These are phyloP conservation scores for Caenorhabditis tropicalis DNA, from an alignment of 1,140 invertebrate species.

Conservation along the genomic window DNA sequence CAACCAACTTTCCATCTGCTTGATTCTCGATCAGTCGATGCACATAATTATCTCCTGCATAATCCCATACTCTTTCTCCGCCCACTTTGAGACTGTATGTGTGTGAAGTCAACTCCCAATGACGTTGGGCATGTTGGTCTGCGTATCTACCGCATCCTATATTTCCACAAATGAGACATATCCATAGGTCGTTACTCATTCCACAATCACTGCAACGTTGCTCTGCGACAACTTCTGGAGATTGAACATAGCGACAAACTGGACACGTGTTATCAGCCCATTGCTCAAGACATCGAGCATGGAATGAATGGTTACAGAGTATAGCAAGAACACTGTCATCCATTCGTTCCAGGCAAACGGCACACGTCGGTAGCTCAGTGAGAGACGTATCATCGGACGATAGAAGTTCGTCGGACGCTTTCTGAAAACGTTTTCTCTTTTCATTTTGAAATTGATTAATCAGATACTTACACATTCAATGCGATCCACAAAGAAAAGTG, in stretches of 20 bases:
- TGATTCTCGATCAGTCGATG: slow-evolving; percentile 66
- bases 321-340: slow-evolving; percentile 96
- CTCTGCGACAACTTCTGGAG: slow-evolving; percentile 85
- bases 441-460: not conserved
- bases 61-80: slow-evolving; percentile 97
- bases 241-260: slow-evolving; percentile 79
- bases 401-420: slow-evolving; percentile 41
- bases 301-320: slow-evolving; percentile 97
- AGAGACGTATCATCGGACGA: slow-evolving; percentile 77
- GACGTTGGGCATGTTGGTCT: slow-evolving; percentile 80
- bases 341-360: slow-evolving; percentile 90
- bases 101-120: slow-evolving; percentile 92
- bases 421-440: not conserved
- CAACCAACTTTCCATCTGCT: slow-evolving; percentile 90
- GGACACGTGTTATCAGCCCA: slow-evolving; percentile 90
- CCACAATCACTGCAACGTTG: slow-evolving; percentile 84
- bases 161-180: slow-evolving; percentile 97
- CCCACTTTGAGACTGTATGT: slow-evolving; percentile 95
- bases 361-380: slow-evolving; percentile 95
- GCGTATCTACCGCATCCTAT: slow-evolving; percentile 90
- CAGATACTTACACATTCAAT: slow-evolving; percentile 79
- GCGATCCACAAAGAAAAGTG: slow-evolving; percentile 90
- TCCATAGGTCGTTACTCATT: slow-evolving; percentile 85
- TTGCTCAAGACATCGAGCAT: slow-evolving; percentile 89
- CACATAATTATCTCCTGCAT: slow-evolving; percentile 95